Evolutionary conservation across 2,113 vertebrate species (phyloP), one percentile per base, ranked within the genome.

Genomic region (Ochotona princeps): DNA sequence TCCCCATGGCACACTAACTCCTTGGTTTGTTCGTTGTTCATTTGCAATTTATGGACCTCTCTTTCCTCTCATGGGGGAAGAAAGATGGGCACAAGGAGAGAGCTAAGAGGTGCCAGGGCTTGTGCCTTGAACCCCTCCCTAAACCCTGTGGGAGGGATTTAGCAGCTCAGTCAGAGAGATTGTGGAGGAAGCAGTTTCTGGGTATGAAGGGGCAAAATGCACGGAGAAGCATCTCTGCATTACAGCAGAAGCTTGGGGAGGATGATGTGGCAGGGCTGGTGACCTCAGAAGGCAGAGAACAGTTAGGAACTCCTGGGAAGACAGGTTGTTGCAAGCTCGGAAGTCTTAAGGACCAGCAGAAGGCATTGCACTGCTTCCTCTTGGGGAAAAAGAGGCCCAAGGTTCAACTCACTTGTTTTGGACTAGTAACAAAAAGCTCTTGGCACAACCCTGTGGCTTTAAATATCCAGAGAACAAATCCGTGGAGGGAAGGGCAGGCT

Each of bases 391-490:
- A 81, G 61, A 96, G 75, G 51, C 57, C 81, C 90, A n/a, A 79
- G 69, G 81, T 89, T 95, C 78, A 87, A 84, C 87, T 95, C 90
- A 83, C 96, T 97, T 98, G 95, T 97, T 97, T 97, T 96, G 91
- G 54, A 92, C 72, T 95, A 95, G 96, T 97, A 96, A 92, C 90
- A 89, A 69, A 61, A 94, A 32, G 54, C 74, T 97, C 4, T 92
- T 13, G 72, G 61, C 75, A 81, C 81, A 97, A 86, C 67, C 35
- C 84, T 96, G 88, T 85, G 96, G 95, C 91, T 97, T 96, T 96
- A 96, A 97, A 95, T 97, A 96, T 60, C 66, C 97, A 96, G 83
- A 96, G 97, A 97, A 91, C 51, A 90, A 97, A 92, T 94, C 83
- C 96, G 93, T 93, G 80, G 69, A 96, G 92, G 67, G 75, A 96